Percentiles rank a stretch among this genome's conserved stretches.
phyloP scores from a whole-genome alignment of 2,113 vertebrate genomes.

The Silurus asotus region DNA sequence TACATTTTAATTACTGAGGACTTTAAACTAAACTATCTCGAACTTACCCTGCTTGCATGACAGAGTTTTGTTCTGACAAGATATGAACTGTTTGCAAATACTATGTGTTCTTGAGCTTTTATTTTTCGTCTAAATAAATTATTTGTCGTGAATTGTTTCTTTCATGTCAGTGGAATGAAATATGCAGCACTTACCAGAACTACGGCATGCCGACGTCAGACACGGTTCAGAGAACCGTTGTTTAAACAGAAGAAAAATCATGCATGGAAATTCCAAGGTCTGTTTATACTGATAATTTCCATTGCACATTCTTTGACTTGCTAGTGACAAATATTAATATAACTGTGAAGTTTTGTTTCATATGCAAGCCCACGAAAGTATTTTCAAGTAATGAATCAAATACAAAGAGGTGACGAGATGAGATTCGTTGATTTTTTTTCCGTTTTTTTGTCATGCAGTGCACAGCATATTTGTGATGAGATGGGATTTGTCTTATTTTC shows the following conservation, averaged over 20 bases:
- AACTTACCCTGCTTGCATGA: slow-evolving; percentile 32
- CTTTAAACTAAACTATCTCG: slow-evolving; percentile 7
- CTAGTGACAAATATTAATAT: not conserved
- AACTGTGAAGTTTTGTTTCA: not conserved
- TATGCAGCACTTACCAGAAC: not conserved
- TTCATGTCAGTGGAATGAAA: not conserved
- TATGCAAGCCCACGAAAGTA: not conserved
- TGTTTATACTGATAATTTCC: not conserved
- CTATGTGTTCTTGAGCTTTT: not conserved
- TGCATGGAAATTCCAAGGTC: not conserved
- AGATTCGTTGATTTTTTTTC: not conserved
- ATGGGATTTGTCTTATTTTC: not conserved
- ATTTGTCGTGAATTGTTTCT: slow-evolving; percentile 12
- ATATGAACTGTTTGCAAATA: not conserved
- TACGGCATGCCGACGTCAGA: not conserved
- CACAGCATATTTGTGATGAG: not conserved
- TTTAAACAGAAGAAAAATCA: slow-evolving; percentile 14
- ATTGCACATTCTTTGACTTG: not conserved
- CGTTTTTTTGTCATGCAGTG: not conserved
- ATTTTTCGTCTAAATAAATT: slow-evolving; percentile 29
- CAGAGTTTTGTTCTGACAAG: slow-evolving; percentile 5
- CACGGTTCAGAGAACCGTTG: not conserved
- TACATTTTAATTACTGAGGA: not conserved
- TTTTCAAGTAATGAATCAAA: not conserved
- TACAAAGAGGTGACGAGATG: not conserved